Percentiles rank a stretch among this genome's conserved stretches.
Conservation (phyloP, 2,888 invertebrate genomes). For the Yponomeuta evonymella region DNA sequence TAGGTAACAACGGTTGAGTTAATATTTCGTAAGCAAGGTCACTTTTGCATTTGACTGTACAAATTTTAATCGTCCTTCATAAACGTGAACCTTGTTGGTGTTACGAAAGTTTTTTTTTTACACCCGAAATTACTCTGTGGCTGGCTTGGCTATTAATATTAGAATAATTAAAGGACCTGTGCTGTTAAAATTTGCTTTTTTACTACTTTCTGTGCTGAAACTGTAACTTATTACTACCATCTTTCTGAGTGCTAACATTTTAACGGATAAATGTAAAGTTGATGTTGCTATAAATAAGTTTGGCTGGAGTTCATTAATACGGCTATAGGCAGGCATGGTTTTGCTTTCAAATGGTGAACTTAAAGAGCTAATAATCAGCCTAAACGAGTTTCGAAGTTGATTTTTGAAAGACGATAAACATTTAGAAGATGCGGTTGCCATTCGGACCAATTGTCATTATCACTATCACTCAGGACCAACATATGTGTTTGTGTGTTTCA, state of each 20-base stretch:
- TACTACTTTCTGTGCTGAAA: background rate
- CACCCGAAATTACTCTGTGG: conserved; percentile 7
- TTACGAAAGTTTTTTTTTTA: conserved; percentile 11
- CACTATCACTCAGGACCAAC: too few species aligned
- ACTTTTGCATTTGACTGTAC: conserved; percentile 17
- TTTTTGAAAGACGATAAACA: too few species aligned
- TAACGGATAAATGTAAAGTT: background rate
- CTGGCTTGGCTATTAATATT: conserved; percentile 6
- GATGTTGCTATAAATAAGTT: background rate
- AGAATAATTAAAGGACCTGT: conserved; percentile 7
- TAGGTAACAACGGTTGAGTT: background rate
- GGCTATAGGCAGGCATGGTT: too few species aligned
- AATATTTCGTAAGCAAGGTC: background rate
- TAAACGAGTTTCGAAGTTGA: too few species aligned
- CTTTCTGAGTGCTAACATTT: background rate
- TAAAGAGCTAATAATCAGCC: too few species aligned
- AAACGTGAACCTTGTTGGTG: conserved; percentile 17
- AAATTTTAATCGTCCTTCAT: conserved; percentile 27
- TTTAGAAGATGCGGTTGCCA: too few species aligned
- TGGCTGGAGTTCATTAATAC: too few species aligned
- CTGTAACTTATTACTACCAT: background rate
- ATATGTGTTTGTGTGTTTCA: too few species aligned
- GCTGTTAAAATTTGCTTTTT: conserved; percentile 5
- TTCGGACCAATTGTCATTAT: too few species aligned
- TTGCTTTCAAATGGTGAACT: too few species aligned